Evolutionary conservation across 1,140 invertebrate species (phyloP).

Genomic region (Camponotus vicinus): DNA sequence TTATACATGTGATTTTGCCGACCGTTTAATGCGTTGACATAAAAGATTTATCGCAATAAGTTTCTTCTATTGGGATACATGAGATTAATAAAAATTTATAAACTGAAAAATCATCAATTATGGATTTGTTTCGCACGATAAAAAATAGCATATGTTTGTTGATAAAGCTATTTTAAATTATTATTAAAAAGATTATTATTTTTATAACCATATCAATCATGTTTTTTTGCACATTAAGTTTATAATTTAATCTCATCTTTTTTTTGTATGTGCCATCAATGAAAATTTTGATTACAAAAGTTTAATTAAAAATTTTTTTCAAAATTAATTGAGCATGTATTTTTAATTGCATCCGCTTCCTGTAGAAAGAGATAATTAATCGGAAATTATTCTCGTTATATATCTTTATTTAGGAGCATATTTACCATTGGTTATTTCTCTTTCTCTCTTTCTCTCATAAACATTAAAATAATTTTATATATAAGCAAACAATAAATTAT

Average conservation of each 20-base stretch:
- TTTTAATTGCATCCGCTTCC: constrained; percentile 68
- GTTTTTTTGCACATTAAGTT: neutral
- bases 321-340: constrained; percentile 65
- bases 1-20: neutral
- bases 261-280: neutral
- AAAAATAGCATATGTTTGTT: neutral
- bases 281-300: neutral
- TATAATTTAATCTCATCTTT: neutral
- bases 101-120: neutral
- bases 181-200: neutral
- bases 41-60: neutral
- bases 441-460: neutral
- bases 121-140: constrained; percentile 1
- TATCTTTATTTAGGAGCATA: constrained; percentile 28
- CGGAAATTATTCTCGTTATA: neutral
- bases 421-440: neutral
- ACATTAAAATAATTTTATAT: constrained; percentile 49
- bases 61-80: neutral
- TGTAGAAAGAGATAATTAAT: constrained; percentile 22
- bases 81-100: constrained; percentile 7
- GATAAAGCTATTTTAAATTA: neutral
- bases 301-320: constrained; percentile 35
- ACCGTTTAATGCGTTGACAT: neutral
- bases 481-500: neutral
- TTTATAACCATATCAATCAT: neutral